Evolutionary conservation across 1,140 invertebrate species (phyloP), one percentile per base, ranked within the genome.

Genomic region (Grapholita molesta): DNA sequence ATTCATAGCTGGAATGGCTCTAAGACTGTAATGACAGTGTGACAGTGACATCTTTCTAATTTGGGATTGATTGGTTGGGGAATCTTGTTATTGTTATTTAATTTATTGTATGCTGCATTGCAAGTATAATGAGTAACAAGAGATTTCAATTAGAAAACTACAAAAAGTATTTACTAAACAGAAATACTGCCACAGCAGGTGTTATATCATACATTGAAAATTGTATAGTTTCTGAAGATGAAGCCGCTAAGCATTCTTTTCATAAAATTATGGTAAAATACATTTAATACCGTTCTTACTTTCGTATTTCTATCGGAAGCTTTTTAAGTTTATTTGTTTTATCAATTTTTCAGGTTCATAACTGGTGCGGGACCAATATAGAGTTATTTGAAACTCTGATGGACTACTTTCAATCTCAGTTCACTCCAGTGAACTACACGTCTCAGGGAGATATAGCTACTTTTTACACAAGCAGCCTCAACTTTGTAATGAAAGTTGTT

Each of bases 241-340:
- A 84, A 70, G 69, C 66, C 3, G 42, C 68, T 15, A 79, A 89
- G 65, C 75, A 88, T 71, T 78, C 71, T 35, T 88, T 86, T 76
- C 88, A 90, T 68, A 90, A 89, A 83, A 79, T 90, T 64, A 84
- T 87, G 80, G 88, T 88, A 75, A 75, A 66, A 66, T 67, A 7
- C n/a, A 23, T 42, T 61, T 18, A 69, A 15, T 48, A 42, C 23
- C 7, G 28, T 48, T 5, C 30, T 11, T 24, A 42, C 48, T 38
- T 3, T 42, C n/a, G 66, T 57, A 65, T 15, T 35, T 9, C 52
- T 6, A 64, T 15, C 30, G 1, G 3, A 28, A 15, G 33, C 11
- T 33, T 21, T 18, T 21, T 18, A 6, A 48, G 61, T 4, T 11
- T 28, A 24, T 42, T 12, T 11, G 3, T n/a, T 15, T 25, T 11